Evolutionary conservation across 2,113 vertebrate genomes (phyloP).

Genomic region (Progne subis): DNA sequence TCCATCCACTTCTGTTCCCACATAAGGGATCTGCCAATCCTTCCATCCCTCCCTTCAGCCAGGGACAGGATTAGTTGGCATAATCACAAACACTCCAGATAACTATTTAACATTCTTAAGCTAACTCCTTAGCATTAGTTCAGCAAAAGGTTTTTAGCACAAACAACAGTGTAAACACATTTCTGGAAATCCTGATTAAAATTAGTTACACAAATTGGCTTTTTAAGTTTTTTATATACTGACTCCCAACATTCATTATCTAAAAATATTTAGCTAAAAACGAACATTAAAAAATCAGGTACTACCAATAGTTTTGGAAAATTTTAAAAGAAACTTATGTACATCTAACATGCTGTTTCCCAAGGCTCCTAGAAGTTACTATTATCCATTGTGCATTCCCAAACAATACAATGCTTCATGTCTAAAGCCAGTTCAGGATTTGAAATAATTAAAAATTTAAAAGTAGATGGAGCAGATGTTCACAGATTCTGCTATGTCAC

Average conservation of each 20-base stretch:
- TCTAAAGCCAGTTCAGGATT: neutral
- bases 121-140: neutral
- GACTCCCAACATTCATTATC: neutral
- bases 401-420: neutral
- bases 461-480: constrained; percentile 5
- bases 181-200: constrained; percentile 14
- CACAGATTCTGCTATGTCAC: neutral
- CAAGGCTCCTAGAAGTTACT: neutral
- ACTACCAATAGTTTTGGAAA: neutral
- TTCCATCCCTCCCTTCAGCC: neutral
- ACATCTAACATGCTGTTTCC: neutral
- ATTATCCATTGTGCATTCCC: neutral
- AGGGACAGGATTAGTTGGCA: constrained; percentile 7
- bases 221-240: neutral
- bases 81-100: neutral
- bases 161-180: neutral
- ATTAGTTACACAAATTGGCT: neutral
- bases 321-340: neutral
- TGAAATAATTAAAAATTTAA: constrained; percentile 30
- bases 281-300: neutral
- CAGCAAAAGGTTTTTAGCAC: neutral
- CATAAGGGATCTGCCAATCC: neutral
- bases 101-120: neutral
- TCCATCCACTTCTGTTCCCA: neutral
- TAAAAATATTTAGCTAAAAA: constrained; percentile 5